Evolutionary conservation across 2,113 vertebrate genomes (phyloP).

Genomic region (Boleophthalmus pectinirostris): DNA sequence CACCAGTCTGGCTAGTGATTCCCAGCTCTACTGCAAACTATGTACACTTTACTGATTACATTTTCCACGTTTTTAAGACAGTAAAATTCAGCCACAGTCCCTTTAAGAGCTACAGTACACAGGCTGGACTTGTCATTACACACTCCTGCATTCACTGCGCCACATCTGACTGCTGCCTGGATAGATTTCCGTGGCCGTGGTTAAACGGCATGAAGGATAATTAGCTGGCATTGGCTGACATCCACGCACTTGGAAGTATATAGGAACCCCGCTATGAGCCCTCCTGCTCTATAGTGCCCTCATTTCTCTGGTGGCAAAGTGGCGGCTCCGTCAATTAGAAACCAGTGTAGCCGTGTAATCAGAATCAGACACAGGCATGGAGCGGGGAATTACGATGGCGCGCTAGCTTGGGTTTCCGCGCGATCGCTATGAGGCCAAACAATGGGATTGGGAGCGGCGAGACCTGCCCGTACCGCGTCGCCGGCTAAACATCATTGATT

Average conservation of each 20-base stretch:
- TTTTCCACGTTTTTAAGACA: too few species aligned
- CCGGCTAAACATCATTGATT: constrained; percentile 67
- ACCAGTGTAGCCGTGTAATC: constrained; percentile 48
- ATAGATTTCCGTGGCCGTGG: background rate
- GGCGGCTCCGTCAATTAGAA: constrained; percentile 58
- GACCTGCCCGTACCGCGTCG: constrained; percentile 31
- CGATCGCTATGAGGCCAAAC: constrained; percentile 46
- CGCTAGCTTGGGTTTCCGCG: constrained; percentile 44
- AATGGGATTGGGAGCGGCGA: constrained; percentile 33
- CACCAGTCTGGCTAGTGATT: too few species aligned
- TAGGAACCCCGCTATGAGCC: constrained; percentile 33
- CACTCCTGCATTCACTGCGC: background rate
- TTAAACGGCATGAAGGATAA: constrained; percentile 22
- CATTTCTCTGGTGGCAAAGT: constrained; percentile 28
- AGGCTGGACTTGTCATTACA: background rate
- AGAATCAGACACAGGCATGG: constrained; percentile 22
- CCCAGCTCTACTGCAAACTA: too few species aligned
- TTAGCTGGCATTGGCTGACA: constrained; percentile 12
- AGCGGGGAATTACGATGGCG: constrained; percentile 49
- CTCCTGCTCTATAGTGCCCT: constrained; percentile 23
- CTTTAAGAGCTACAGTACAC: background rate
- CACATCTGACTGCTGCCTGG: constrained; percentile 4
- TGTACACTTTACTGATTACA: too few species aligned
- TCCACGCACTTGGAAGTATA: constrained; percentile 18
- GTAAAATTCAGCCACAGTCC: too few species aligned